Base-by-base conservation (phyloP, 2,888 invertebrate genomes). In the Polymixis lichenea region DNA sequence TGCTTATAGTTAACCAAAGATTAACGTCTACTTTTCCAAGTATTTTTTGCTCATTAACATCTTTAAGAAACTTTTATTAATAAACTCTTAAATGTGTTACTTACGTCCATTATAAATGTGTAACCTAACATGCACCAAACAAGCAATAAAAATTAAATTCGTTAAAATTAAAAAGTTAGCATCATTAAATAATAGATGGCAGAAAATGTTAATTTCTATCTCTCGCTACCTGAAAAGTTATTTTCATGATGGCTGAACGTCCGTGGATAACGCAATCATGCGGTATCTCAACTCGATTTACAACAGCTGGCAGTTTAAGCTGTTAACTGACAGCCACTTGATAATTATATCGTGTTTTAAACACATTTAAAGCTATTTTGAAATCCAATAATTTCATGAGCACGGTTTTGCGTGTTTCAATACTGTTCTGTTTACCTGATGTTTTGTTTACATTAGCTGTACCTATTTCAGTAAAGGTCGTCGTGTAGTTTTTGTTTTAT, bases 211-310 rank as follows among this genome's bases (percentile, higher is more conserved):
- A 65, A 67, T 68, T 62, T 28, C 43, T 28, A 77, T 60, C 25
- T 68, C 58, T 51, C 32, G 46, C 32, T 70, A 72, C 56, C 58
- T 66, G 68, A 58, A 69, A 77, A 19, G 77, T 71, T 68, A 71
- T 73, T 80, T 80, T 28, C 67, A 62, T 51, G 43, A 56, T 64
- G 51, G 51, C 53, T 55, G 72, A 25, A 55, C 72, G 77, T 65
- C 38, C 43, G 49, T 43, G n/a, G 58, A 74, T 73, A 83, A 83
- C 71, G 56, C 64, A 75, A 82, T 79, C 73, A 75, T 11, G 68
- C 55, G 43, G 72, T 81, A 77, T 61, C 51, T 77, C 84, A 80
- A 80, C 84, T 73, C 65, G 22, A 77, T 80, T 84, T 73, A 46
- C 72, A 32, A 61, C 53, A 71, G 67, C 60, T 56, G 53, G 43